Conservation (phyloP, 2,113 vertebrate species). For the Reinhardtius hippoglossoides region DNA sequence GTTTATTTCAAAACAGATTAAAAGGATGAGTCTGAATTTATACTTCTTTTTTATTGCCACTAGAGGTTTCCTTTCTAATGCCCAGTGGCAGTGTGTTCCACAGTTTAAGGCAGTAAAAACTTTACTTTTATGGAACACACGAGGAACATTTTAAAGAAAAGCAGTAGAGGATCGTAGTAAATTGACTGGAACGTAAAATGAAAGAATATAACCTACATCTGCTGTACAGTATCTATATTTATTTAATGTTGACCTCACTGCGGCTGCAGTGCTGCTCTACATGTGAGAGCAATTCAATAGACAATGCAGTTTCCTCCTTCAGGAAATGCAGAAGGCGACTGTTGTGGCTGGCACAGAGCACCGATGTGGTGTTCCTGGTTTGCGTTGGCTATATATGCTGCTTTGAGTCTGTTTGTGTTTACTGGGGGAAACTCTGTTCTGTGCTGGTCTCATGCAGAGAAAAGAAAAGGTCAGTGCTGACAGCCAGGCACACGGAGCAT, state of each 20-base stretch:
- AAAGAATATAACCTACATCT: not conserved
- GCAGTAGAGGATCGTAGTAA: not conserved
- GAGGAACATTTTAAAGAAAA: not conserved
- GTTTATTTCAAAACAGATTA: not conserved
- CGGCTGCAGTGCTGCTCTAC: slow-evolving; percentile 1
- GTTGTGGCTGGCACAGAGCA: slow-evolving; percentile 12
- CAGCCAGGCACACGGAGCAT: slow-evolving; percentile 58
- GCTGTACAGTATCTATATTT: slow-evolving; percentile 3
- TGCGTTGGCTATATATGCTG: slow-evolving; percentile 5
- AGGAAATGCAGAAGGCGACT: slow-evolving; percentile 5
- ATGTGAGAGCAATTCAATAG: not conserved
- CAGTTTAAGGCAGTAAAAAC: not conserved
- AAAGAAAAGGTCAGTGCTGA: slow-evolving; percentile 72
- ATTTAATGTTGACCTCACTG: not conserved
- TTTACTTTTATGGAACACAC: not conserved
- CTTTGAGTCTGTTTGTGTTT: slow-evolving; percentile 25
- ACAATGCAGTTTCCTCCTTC: not conserved
- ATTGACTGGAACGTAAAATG: not conserved
- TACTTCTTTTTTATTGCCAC: not conserved
- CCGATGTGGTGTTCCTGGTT: slow-evolving; percentile 10
- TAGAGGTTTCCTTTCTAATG: no score
- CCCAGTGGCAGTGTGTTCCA: not conserved
- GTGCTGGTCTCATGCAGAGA: slow-evolving; percentile 12
- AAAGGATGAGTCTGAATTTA: not conserved
- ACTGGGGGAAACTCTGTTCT: slow-evolving; percentile 24